Evolutionary conservation across 2,888 invertebrate species (phyloP).

Genomic region (Chloroclystis v-ata): DNA sequence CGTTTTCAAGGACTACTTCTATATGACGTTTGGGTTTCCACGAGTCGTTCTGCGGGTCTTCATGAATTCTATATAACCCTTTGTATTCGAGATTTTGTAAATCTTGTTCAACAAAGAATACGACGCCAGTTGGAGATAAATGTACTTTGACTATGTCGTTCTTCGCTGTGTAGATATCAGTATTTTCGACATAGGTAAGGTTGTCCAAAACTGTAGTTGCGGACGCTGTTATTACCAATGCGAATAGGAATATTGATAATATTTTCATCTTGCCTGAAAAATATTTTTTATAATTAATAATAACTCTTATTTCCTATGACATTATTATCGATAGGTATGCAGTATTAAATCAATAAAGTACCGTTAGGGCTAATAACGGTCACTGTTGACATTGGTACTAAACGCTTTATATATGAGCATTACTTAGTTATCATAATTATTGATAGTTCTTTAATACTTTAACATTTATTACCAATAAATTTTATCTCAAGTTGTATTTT

Average conservation of each 20-base stretch:
- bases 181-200: neutral
- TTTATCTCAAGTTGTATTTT: no score
- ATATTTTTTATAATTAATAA: no score
- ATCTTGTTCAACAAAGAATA: neutral
- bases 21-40: no score
- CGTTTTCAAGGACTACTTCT: slow-evolving; percentile 7
- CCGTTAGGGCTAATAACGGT: no score
- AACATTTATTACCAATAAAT: no score
- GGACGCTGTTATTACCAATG: neutral
- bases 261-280: neutral
- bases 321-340: no score
- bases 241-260: neutral
- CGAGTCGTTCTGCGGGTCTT: neutral
- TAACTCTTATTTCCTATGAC: no score
- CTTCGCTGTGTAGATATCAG: neutral
- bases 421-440: no score
- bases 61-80: neutral
- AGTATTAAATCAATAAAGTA: no score
- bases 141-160: neutral
- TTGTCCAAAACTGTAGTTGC: neutral
- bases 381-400: no score
- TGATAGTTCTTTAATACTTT: no score
- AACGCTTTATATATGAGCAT: no score
- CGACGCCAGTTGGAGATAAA: neutral
- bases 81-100: neutral